phyloP scores from a whole-genome alignment of 1,140 invertebrate species.

The Steinernema feltiae region DNA sequence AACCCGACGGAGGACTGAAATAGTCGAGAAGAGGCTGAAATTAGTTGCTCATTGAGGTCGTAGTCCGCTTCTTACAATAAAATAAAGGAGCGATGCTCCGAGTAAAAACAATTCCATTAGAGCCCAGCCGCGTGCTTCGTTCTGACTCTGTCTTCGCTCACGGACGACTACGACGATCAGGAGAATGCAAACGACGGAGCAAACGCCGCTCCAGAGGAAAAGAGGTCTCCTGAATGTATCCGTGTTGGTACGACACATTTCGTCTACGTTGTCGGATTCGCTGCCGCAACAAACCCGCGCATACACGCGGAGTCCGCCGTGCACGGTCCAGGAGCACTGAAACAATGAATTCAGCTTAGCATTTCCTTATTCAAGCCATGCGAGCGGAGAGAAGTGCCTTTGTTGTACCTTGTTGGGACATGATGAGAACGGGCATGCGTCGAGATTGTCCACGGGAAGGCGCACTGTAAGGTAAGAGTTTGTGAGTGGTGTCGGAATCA shows the following conservation, averaged over 20 bases:
- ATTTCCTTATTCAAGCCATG: no score
- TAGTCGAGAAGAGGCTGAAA: slow-evolving; percentile 73
- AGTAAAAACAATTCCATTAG: slow-evolving; percentile 77
- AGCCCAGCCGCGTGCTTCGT: slow-evolving; percentile 73
- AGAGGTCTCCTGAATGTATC: slow-evolving; percentile 24
- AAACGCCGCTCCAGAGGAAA: slow-evolving; percentile 37
- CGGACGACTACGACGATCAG: slow-evolving; percentile 44
- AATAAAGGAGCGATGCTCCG: slow-evolving; percentile 76
- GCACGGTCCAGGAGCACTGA: slow-evolving; percentile 44
- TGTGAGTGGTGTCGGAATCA: slow-evolving; percentile 36
- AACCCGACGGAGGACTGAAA: slow-evolving; percentile 68
- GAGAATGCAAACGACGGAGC: slow-evolving; percentile 39
- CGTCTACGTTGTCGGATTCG: slow-evolving; percentile 9
- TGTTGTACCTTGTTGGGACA: slow-evolving; percentile 30
- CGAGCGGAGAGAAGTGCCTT: no score
- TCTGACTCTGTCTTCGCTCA: slow-evolving; percentile 42
- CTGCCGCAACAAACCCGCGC: slow-evolving; percentile 32
- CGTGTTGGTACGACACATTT: slow-evolving; percentile 24
- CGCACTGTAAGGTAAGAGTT: slow-evolving; percentile 45
- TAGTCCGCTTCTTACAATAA: slow-evolving; percentile 67
- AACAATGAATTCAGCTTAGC: not conserved
- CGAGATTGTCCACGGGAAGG: slow-evolving; percentile 22
- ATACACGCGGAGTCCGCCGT: slow-evolving; percentile 34
- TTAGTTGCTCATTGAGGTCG: no score
- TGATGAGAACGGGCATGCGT: slow-evolving; percentile 19